These are phyloP conservation scores for Cromileptes altivelis DNA, from an alignment of 2,113 vertebrate genomes.

Conservation along the genomic window DNA sequence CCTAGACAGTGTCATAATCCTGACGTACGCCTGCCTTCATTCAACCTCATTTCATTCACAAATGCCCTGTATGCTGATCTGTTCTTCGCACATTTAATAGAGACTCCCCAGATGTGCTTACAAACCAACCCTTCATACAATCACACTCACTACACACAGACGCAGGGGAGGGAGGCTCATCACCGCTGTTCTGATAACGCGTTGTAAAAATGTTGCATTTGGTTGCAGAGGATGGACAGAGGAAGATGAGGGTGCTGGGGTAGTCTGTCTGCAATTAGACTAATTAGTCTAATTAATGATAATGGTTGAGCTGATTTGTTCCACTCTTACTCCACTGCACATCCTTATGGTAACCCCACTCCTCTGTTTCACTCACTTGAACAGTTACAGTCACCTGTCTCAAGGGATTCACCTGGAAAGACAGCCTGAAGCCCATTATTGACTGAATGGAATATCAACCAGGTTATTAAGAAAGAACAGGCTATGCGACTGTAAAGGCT, in stretches of 20 bases:
- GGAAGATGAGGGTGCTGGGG: background rate
- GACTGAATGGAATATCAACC: background rate
- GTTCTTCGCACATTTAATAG: background rate
- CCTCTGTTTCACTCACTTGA: background rate
- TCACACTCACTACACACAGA: background rate
- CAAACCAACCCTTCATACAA: background rate
- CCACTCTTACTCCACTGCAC: background rate
- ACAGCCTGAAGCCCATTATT: background rate
- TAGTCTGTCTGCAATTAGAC: conserved; percentile 1
- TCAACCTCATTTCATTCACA: conserved; percentile 25
- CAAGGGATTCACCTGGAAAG: background rate
- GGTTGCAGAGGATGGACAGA: background rate
- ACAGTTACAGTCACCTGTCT: conserved; percentile 5
- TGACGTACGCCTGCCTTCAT: background rate
- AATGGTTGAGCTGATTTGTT: background rate
- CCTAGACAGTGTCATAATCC: background rate
- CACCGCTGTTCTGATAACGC: background rate
- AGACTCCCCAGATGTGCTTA: background rate
- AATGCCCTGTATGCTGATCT: background rate
- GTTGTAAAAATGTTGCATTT: conserved; percentile 2
- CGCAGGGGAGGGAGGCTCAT: background rate
- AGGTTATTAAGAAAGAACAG: background rate
- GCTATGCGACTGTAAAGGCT: background rate
- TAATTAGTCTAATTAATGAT: background rate
- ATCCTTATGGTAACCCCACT: background rate